Evolutionary conservation across 2,797 vertebrate species (phyloP).

Genomic region (Hemibagrus guttatus): DNA sequence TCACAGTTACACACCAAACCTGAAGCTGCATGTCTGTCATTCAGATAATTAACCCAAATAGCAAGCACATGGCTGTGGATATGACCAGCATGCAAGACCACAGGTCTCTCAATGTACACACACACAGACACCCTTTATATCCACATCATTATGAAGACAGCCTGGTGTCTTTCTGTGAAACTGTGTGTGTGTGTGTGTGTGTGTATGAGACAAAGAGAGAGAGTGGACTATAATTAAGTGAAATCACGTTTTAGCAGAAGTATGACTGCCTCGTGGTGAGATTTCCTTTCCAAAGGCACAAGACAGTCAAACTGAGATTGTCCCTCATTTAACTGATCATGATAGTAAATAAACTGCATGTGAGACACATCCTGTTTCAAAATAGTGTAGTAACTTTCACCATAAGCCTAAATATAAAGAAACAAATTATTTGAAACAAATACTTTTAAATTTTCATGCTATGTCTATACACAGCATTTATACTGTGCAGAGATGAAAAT

Average conservation of each 20-base stretch:
- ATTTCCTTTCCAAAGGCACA: not conserved
- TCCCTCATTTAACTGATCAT: not conserved
- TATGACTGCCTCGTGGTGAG: slow-evolving; percentile 9
- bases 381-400: not conserved
- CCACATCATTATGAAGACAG: slow-evolving; percentile 22
- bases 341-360: not conserved
- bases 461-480: not conserved
- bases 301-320: not conserved
- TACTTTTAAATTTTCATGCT: not conserved
- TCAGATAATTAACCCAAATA: slow-evolving; percentile 48
- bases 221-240: not conserved
- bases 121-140: slow-evolving; percentile 39
- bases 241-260: slow-evolving; percentile 18
- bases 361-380: not conserved
- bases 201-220: not conserved
- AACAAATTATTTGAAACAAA: not conserved
- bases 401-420: not conserved
- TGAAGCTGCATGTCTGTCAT: slow-evolving; percentile 23
- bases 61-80: slow-evolving; percentile 48
- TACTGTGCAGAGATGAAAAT: not conserved
- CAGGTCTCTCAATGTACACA: slow-evolving; percentile 6
- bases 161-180: not conserved
- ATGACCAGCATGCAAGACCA: slow-evolving; percentile 34
- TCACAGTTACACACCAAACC: slow-evolving; percentile 27
- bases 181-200: not conserved